Base-by-base conservation (phyloP, 2,113 vertebrate species). In the Saccopteryx leptura region DNA sequence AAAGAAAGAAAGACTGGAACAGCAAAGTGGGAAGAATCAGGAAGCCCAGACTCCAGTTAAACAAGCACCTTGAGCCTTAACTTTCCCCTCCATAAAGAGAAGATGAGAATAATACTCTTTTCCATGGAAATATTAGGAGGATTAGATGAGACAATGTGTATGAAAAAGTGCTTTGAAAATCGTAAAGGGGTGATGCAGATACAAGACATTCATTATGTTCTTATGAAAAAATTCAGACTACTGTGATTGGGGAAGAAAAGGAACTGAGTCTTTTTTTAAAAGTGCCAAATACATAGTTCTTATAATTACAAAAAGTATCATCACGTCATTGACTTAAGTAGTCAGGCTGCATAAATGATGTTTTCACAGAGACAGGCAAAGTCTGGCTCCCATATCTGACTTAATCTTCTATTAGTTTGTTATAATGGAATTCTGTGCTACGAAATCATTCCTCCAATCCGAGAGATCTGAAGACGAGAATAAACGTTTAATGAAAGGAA, bases 121-220 rank as follows among this genome's bases (percentile, higher is more conserved):
- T 88, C 88, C 95, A 18, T 0, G 58, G n/a, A 91, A 52, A 7
- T 69, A n/a, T 69, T 24, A 63, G 0, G 63, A 69, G 81, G 72
- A 86, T 96, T 94, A 79, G 94, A 65, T n/a, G 88, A 96, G 68
- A 95, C 88, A 86, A 82, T 71, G 91, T 58, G 63, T 52, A n/a
- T 4, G 24, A 71, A 69, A 80, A 69, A 65, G 78, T 92, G 82
- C 95, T 95, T 85, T 78, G 94, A 66, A 91, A 86, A 92, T 86
- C 58, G 23, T 24, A 88, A 96, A 91, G 86, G 88, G 88, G 93
- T 69, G 74, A 71, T 23, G 74, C 79, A 85, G 71, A 91, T 39
- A 9, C 52, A 10, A 86, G 89, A 63, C 88, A 95, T 33, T 94
- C 72, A 96, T 97, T 89, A 97, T 60, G 85, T 88, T 93, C 88